Conservation (phyloP, 2,888 invertebrate species). For the Drosophila villosipedis region DNA sequence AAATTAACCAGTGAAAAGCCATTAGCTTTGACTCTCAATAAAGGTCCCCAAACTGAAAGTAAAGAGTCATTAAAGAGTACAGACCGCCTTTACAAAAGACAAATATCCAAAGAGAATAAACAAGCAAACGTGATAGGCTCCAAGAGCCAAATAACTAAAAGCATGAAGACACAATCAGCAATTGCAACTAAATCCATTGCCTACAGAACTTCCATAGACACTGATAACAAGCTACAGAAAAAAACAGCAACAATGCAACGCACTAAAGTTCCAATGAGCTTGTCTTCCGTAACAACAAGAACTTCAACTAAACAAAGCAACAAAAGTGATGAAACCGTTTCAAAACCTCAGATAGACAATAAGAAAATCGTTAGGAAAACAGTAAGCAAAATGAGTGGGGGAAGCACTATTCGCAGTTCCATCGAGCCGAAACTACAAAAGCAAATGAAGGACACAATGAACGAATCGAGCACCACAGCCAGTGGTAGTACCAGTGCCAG, state of each 20-base stretch:
- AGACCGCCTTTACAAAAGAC: constrained; percentile 67
- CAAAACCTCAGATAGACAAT: constrained; percentile 71
- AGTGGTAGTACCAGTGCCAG: constrained; percentile 78
- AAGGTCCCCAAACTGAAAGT: constrained; percentile 63
- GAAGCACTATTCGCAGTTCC: constrained; percentile 37
- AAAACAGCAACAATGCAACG: constrained; percentile 59
- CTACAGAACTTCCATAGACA: constrained; percentile 76
- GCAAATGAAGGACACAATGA: constrained; percentile 77
- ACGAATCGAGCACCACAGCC: constrained; percentile 72
- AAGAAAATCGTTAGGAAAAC: constrained; percentile 62
- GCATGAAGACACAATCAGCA: constrained; percentile 77
- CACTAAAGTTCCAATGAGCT: constrained; percentile 73
- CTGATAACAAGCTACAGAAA: constrained; percentile 68
- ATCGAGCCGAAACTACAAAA: constrained; percentile 75
- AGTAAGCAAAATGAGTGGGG: constrained; percentile 44
- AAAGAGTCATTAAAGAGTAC: constrained; percentile 69
- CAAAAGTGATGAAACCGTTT: constrained; percentile 64
- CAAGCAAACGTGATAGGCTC: constrained; percentile 75
- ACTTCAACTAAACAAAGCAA: constrained; percentile 64
- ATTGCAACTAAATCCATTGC: constrained; percentile 72
- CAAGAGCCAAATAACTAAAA: constrained; percentile 77
- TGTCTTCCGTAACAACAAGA: constrained; percentile 68
- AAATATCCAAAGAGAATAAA: constrained; percentile 72
- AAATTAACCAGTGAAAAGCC: constrained; percentile 48
- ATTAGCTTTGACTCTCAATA: constrained; percentile 39